Conservation (phyloP, 2,113 vertebrate species). For the Clupea harengus region DNA sequence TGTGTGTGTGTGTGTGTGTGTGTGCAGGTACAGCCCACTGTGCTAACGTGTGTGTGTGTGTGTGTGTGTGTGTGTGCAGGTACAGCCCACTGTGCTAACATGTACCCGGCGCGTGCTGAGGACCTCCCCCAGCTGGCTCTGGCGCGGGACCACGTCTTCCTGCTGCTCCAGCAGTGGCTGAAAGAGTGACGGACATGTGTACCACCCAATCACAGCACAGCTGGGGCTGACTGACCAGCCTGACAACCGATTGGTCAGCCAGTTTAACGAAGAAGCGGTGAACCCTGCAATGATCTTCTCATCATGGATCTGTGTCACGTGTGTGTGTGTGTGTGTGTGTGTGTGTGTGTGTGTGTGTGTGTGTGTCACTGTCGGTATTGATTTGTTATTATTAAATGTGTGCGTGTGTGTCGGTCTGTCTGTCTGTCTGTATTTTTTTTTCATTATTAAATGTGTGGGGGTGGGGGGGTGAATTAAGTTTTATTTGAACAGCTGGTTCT, state of each 20-base stretch:
- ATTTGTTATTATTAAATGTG: background rate
- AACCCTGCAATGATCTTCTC: background rate
- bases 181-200: constrained; percentile 41
- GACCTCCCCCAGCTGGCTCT: constrained; percentile 61
- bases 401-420: background rate
- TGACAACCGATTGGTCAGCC: background rate
- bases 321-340: background rate
- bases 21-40: too few relatives aligned
- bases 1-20: background rate
- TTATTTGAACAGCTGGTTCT: background rate
- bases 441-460: background rate
- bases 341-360: background rate
- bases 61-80: constrained; percentile 51
- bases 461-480: background rate
- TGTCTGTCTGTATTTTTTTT: background rate
- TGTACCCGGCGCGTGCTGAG: constrained; percentile 58
- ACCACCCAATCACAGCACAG: constrained; percentile 12
- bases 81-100: constrained; percentile 69
- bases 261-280: too few relatives aligned
- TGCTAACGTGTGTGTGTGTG: background rate
- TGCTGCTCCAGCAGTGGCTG: constrained; percentile 66
- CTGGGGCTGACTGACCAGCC: background rate
- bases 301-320: background rate
- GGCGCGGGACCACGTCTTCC: constrained; percentile 61
- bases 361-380: too few relatives aligned